Conservation (phyloP, 2,888 invertebrate genomes). For the Acleris laterana region DNA sequence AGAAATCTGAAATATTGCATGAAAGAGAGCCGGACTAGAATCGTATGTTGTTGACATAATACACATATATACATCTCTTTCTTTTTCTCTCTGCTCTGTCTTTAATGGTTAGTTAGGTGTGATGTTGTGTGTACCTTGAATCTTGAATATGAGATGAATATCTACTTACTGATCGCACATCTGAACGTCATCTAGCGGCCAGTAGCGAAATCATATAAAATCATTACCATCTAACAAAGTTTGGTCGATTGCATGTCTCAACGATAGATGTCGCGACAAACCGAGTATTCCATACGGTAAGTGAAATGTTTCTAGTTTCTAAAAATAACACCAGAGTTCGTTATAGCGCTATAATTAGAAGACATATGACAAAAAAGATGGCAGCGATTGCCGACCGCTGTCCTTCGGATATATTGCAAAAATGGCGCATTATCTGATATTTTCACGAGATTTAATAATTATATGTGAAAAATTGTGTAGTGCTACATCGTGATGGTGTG, state of each 20-base stretch:
- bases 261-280: conserved; percentile 60
- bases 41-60: no score
- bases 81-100: no score
- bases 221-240: background rate
- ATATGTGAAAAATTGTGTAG: conserved; percentile 81
- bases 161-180: background rate
- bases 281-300: conserved; percentile 25
- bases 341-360: conserved; percentile 83
- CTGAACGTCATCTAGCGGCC: conserved; percentile 37
- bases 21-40: no score
- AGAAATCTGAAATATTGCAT: no score
- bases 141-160: no score
- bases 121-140: no score
- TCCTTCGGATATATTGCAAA: conserved; percentile 80
- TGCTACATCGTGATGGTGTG: conserved; percentile 80
- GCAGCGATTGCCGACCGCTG: conserved; percentile 82
- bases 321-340: conserved; percentile 85
- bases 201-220: background rate
- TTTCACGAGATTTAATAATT: conserved; percentile 77
- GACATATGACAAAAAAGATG: conserved; percentile 85
- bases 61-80: no score
- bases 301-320: conserved; percentile 67
- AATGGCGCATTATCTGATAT: conserved; percentile 83
- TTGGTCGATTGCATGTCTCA: conserved; percentile 35
- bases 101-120: no score